Conservation (phyloP, 2,797 vertebrate species). For the Mormyrops boulengeri region DNA sequence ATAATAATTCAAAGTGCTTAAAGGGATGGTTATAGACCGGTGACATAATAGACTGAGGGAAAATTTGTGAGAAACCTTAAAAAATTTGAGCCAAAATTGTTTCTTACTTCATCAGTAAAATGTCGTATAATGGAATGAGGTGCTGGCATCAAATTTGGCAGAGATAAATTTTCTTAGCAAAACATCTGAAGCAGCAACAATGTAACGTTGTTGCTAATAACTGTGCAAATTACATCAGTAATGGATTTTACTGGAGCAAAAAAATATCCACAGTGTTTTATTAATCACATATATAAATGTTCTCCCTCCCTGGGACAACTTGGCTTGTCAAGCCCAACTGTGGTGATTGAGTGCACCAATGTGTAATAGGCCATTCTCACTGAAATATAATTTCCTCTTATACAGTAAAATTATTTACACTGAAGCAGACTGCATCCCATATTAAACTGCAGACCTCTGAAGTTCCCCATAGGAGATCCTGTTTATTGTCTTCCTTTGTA, state of each 20-base stretch:
- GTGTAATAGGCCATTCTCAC: background rate
- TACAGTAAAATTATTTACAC: conserved; percentile 37
- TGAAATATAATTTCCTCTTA: background rate
- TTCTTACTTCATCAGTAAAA: background rate
- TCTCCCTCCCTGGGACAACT: background rate
- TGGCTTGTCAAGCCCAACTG: background rate
- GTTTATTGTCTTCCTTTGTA: background rate
- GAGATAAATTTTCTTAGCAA: background rate
- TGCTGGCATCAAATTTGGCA: background rate
- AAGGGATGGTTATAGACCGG: background rate
- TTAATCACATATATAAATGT: background rate
- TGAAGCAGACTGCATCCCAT: conserved; percentile 43
- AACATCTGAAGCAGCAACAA: background rate
- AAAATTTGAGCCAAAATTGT: background rate
- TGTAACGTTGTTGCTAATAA: background rate
- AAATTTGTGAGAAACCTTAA: background rate
- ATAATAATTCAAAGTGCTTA: background rate
- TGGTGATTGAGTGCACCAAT: background rate
- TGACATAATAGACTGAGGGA: background rate
- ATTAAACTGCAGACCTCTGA: conserved; percentile 36
- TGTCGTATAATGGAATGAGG: background rate
- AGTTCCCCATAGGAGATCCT: conserved; percentile 9
- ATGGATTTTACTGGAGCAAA: background rate
- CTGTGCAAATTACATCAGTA: background rate
- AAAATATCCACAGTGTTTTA: background rate